Conservation (phyloP, 2,113 vertebrate genomes). For the Excalfactoria chinensis region DNA sequence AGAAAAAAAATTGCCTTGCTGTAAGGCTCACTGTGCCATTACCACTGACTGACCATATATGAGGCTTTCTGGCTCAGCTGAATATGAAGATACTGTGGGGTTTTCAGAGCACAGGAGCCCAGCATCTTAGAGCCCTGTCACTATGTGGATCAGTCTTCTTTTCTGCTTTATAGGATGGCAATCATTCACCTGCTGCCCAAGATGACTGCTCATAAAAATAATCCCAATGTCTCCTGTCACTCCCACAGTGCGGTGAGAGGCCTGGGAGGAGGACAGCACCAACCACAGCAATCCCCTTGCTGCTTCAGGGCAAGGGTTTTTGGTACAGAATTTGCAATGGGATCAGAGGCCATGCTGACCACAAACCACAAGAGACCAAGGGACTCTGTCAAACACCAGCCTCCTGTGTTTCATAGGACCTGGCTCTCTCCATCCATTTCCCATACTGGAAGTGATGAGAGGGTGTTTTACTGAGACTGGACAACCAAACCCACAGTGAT, state of each 20-base stretch:
- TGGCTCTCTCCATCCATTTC: background rate
- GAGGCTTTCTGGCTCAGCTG: background rate
- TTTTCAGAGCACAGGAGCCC: background rate
- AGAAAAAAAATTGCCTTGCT: background rate
- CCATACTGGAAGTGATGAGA: background rate
- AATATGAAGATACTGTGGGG: background rate
- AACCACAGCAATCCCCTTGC: background rate
- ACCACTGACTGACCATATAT: background rate
- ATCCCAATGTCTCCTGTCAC: background rate
- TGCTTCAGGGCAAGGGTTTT: background rate
- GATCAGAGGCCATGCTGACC: background rate
- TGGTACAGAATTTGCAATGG: rapidly evolving
- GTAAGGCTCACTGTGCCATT: background rate
- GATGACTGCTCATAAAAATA: background rate
- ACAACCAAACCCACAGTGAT: background rate
- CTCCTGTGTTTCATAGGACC: background rate
- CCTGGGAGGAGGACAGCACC: background rate
- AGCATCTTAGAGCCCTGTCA: background rate
- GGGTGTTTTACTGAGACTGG: background rate
- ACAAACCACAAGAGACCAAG: background rate
- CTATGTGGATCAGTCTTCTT: background rate
- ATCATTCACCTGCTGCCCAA: background rate
- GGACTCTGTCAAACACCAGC: background rate
- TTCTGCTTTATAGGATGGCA: background rate
- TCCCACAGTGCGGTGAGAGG: rapidly evolving